Conservation (phyloP, 2,113 vertebrate genomes). For the Callospermophilus lateralis region DNA sequence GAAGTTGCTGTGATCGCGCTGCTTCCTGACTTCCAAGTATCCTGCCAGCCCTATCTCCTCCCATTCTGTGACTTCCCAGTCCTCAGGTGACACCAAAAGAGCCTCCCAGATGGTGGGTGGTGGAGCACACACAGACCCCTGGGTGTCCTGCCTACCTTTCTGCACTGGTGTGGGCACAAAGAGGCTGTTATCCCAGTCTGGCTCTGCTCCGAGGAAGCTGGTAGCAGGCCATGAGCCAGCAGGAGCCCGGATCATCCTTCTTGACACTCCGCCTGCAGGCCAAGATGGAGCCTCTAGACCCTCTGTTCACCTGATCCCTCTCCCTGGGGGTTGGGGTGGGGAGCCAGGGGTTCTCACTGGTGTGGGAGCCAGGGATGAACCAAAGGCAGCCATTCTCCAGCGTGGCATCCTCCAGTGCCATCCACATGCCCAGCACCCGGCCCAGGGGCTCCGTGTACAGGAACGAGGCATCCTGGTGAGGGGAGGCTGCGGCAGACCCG, state of each 20-base stretch:
- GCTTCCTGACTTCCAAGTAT: not conserved
- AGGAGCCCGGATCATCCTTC: conserved; percentile 92
- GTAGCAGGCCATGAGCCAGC: conserved; percentile 88
- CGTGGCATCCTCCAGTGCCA: conserved; percentile 94
- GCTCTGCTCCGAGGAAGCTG: conserved; percentile 92
- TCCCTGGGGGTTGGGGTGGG: not conserved
- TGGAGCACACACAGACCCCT: not conserved
- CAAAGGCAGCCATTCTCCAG: conserved; percentile 95
- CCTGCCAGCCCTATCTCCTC: not conserved
- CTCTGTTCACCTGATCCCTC: not conserved
- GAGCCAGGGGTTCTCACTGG: conserved; percentile 87
- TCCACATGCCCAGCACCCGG: conserved; percentile 94
- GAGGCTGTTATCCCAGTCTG: conserved; percentile 82
- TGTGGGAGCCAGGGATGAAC: conserved; percentile 97
- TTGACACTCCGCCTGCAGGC: conserved; percentile 90
- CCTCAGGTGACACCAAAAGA: not conserved
- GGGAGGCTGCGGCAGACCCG: conserved; percentile 86
- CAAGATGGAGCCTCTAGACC: not conserved
- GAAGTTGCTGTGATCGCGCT: not conserved
- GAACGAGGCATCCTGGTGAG: conserved; percentile 97
- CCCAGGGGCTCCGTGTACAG: conserved; percentile 96
- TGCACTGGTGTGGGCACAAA: conserved; percentile 91
- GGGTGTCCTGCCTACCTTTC: conserved; percentile 90
- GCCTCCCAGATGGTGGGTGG: not conserved
- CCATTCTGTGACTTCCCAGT: not conserved